Percentiles rank a stretch among this genome's conserved stretches.
Evolutionary conservation across 2,113 vertebrate genomes (phyloP).

Genomic region (Spea bombifrons): DNA sequence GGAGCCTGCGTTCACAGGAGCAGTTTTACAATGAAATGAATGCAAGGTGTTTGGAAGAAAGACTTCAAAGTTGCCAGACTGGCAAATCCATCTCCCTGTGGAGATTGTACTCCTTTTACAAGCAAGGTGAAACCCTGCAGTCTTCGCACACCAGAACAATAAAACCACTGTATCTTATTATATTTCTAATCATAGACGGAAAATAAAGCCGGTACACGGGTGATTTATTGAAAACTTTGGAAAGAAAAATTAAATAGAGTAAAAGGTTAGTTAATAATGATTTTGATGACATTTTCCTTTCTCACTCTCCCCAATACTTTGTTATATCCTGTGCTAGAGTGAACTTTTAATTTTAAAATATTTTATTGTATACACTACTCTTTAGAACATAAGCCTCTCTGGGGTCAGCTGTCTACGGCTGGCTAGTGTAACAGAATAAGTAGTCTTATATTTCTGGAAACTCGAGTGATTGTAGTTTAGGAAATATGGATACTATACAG

Average conservation of each 20-base stretch:
- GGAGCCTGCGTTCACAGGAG: conserved; percentile 17
- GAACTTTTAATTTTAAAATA: not conserved
- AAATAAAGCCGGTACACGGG: not conserved
- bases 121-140: conserved; percentile 6
- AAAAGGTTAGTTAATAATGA: not conserved
- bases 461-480: too few relatives aligned
- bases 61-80: conserved; percentile 36
- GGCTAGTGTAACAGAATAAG: too few relatives aligned
- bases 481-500: too few relatives aligned
- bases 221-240: not conserved
- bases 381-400: too few relatives aligned
- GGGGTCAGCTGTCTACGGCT: too few relatives aligned
- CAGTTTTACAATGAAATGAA: conserved; percentile 45
- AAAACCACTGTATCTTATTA: not conserved
- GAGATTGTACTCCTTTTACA: conserved; percentile 27
- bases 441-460: too few relatives aligned
- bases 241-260: not conserved
- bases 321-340: not conserved
- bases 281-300: not conserved
- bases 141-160: not conserved
- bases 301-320: not conserved
- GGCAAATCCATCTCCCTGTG: conserved; percentile 41
- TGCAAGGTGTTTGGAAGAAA: conserved; percentile 52
- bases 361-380: too few relatives aligned
- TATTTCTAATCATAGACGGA: not conserved